Conservation (phyloP, 2,888 invertebrate genomes). For the Phyllotreta cruciferae region DNA sequence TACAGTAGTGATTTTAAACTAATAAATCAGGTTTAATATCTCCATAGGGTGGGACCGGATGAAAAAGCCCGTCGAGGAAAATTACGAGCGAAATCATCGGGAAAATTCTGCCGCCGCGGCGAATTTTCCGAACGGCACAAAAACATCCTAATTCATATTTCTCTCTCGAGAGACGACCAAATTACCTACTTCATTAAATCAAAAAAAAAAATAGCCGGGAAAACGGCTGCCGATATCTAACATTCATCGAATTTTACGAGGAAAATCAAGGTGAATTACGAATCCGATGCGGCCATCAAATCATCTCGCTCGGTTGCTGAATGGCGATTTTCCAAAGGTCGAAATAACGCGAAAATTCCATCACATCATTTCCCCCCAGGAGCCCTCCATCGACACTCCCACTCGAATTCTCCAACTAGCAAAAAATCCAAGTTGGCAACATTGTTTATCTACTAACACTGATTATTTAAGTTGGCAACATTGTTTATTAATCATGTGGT, state of each 20-base stretch:
- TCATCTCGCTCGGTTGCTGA: slow-evolving; percentile 39
- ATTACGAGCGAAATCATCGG: slow-evolving; percentile 1
- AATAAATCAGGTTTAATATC: too few species aligned
- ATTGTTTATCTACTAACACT: too few species aligned
- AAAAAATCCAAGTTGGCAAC: slow-evolving; percentile 8
- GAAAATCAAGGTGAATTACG: slow-evolving; percentile 37
- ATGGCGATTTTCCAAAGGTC: slow-evolving; percentile 34
- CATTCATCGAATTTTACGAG: slow-evolving; percentile 35
- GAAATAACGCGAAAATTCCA: slow-evolving; percentile 37
- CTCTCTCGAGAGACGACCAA: slow-evolving; percentile 18
- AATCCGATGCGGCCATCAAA: slow-evolving; percentile 32
- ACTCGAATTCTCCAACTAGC: slow-evolving; percentile 31
- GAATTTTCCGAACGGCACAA: slow-evolving; percentile 5
- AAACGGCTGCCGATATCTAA: slow-evolving; percentile 22
- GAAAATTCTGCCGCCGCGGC: slow-evolving; percentile 5
- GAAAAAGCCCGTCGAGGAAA: neutral
- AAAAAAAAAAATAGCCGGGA: slow-evolving; percentile 13
- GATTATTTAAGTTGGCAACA: too few species aligned
- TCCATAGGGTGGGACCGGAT: neutral
- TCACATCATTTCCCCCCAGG: slow-evolving; percentile 35
- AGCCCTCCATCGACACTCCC: slow-evolving; percentile 33
- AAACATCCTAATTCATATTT: slow-evolving; percentile 28
- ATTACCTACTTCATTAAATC: slow-evolving; percentile 32
- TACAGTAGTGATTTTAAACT: too few species aligned
- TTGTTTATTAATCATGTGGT: too few species aligned